These are phyloP conservation scores for Brachionus sp. DNA, from an alignment of 1,140 invertebrate species.

Conservation along the genomic window DNA sequence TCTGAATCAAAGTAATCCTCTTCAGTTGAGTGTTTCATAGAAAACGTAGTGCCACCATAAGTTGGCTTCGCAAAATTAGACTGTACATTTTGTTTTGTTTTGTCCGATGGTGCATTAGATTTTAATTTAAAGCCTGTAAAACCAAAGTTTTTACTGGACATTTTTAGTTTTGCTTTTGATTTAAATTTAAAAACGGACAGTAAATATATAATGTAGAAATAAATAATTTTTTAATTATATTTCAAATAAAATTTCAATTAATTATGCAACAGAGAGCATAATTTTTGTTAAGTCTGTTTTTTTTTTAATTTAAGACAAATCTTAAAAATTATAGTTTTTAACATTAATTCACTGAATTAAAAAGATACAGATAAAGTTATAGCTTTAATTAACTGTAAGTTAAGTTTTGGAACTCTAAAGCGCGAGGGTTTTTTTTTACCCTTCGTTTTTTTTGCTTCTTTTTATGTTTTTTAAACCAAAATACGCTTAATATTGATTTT, in stretches of 20 bases:
- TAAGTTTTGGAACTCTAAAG: too few species aligned
- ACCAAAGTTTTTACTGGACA: conserved; percentile 15
- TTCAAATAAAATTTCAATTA: neutral
- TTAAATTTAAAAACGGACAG: too few species aligned
- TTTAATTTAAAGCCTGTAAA: conserved; percentile 22
- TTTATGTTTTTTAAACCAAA: too few species aligned
- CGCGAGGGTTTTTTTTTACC: too few species aligned
- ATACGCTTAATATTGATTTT: too few species aligned
- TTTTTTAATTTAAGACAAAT: too few species aligned
- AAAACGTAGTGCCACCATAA: conserved; percentile 31
- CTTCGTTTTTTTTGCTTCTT: too few species aligned
- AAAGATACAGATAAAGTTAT: too few species aligned
- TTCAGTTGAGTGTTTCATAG: conserved; percentile 38
- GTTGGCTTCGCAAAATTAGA: neutral
- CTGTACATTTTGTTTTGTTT: neutral
- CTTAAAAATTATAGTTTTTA: too few species aligned
- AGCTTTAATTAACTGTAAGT: too few species aligned
- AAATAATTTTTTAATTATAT: neutral
- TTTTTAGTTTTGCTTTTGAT: neutral
- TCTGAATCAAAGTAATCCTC: conserved; percentile 44
- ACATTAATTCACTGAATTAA: too few species aligned
- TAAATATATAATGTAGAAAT: neutral
- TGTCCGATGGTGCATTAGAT: neutral
- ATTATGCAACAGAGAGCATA: neutral
- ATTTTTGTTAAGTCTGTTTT: too few species aligned